Conservation (phyloP, 2,797 vertebrate genomes). For the Aselliscus stoliczkanus region DNA sequence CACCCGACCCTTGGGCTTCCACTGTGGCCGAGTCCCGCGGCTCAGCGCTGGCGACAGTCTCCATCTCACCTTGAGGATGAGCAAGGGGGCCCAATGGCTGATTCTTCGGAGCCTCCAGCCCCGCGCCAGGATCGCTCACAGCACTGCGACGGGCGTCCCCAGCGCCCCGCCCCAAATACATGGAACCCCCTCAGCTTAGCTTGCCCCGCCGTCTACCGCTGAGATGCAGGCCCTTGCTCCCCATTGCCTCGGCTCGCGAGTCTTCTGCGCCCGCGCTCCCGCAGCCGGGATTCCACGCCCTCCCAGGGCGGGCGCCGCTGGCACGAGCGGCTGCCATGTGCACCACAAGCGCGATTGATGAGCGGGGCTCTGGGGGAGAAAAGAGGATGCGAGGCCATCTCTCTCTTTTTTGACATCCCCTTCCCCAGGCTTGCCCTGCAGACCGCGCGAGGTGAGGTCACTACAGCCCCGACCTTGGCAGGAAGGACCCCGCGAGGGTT, state of each 20-base stretch:
- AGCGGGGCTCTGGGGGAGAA: rapidly evolving
- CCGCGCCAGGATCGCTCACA: neutral
- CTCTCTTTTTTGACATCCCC: neutral
- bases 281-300: too few species aligned
- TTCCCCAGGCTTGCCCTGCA: neutral
- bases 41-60: neutral
- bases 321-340: neutral
- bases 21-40: neutral
- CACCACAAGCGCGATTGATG: neutral
- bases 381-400: neutral
- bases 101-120: neutral
- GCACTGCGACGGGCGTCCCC: neutral
- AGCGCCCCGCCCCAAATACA: too few species aligned
- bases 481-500: neutral
- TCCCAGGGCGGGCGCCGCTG: rapidly evolving
- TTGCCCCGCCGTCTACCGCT: neutral
- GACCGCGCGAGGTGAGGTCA: slow-evolving; percentile 37
- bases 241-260: neutral
- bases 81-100: neutral
- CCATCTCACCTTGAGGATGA: neutral
- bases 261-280: neutral
- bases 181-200: rapidly evolving
- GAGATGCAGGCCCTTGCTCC: neutral
- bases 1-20: neutral
- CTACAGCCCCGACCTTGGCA: neutral